Base-by-base conservation (phyloP, 1,140 invertebrate species). In the Cepaea nemoralis region DNA sequence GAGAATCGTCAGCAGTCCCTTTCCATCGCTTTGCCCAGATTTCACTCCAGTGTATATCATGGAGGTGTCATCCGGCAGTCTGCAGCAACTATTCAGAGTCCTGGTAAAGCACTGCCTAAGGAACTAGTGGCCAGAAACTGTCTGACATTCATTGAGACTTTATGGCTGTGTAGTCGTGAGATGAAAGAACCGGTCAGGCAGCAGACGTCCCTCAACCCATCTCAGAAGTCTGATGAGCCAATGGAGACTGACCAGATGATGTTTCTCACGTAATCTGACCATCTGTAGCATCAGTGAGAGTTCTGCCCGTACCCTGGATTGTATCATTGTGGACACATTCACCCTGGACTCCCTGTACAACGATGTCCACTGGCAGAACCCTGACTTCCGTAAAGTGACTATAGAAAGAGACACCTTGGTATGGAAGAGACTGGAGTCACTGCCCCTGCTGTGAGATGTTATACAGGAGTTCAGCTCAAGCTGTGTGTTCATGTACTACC, bases 261-360 rank as follows among this genome's bases (percentile, higher is more conserved):
- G 63, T 66, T 66, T 8, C n/a, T 14, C 31, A 22, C 27, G 10
- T 31, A 6, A 63, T n/a, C 59, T 63, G 1, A 16, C 6, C 19
- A 31, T 27, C 22, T 16, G 59, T 63, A 69, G 6, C 39, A 48
- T 80, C 40, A 80, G 59, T 24, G 85, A 81, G 33, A 77, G 63
- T 19, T 77, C 82, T 19, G 82, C 81, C 75, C 75, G 87, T n/a
- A 87, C 85, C 42, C 78, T 98, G 8, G 96, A 97, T 19, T 92
- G 97, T 50, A 91, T 97, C 1, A 90, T 98, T 22, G 96, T 98
- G 0, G 96, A 98, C 89, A 90, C 98, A 71, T 93, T 98, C 0
- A 98, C 97, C 10, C 96, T 97, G 0, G 97, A 99, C 92, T 96
- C 98, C 0, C 97, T 99, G 96, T 98, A 98, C 91, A 99, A 98